Evolutionary conservation across 2,888 invertebrate species (phyloP), one percentile per base, ranked within the genome.

Genomic region (Sinhomidia bicolor): DNA sequence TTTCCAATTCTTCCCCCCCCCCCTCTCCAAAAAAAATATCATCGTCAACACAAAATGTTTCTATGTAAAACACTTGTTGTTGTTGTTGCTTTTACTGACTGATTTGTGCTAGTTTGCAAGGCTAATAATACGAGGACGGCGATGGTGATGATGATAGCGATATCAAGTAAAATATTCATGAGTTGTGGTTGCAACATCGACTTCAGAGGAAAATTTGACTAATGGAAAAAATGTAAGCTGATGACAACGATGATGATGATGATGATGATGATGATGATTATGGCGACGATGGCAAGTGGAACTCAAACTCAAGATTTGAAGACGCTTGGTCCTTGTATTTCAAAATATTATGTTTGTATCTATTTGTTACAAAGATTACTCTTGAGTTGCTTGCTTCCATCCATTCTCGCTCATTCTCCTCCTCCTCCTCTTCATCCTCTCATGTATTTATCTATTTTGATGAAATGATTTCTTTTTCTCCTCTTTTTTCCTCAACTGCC

Each of bases 161-260:
- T 74, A 74, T 74, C 47, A 74, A n/a, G 74, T 74, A 74, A 74
- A 74, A 74, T 74, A 74, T 74, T 74, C 74, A 74, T 74, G 74
- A 74, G 47, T 74, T 20, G 26, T 44, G 44, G 71, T 23, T 29
- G 29, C 29, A 14, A 23, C 26, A n/a, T 32, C n/a, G 44, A 17
- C 6, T 26, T 47, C 14, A 74, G 65, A 10, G 17, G 41, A 78
- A 54, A 78, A 36, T 78, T 78, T 78, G 74, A 47, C 32, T 76
- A 78, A 57, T 36, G 78, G 57, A 57, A 78, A 54, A 78, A 78
- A 76, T 44, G 32, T 78, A 32, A 57, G 57, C 20, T n/a, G 78
- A 54, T 57, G 54, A 54, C 10, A n/a, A n/a, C 10, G 14, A 20
- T 26, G 62, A 10, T 26, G 62, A n/a, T n/a, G n/a, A 23, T 20